Base-by-base conservation (phyloP, 1,140 invertebrate species). In the Sarcophaga bullata region DNA sequence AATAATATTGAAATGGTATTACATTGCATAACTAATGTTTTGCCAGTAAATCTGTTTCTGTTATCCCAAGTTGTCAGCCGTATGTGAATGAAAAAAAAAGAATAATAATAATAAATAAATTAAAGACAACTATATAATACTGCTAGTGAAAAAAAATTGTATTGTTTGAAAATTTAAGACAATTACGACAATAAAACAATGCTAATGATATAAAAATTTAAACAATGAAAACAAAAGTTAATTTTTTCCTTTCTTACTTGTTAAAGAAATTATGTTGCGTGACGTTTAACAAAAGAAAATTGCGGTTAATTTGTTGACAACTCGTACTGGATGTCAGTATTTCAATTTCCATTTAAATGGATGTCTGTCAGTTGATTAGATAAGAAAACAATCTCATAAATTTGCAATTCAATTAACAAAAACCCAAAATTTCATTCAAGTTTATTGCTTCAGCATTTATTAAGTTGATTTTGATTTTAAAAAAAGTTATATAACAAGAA, bases 201-300 rank as follows among this genome's bases (percentile, higher is more conserved):
- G 13, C 10, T 15, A 58, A 58, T 62, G 54, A 62, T 15, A 37
- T 37, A 37, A 37, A 37, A 37, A 15, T 6, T 62, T 62, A 15
- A 62, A 62, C 62, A 68, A 68, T 68, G 62, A 68, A 68, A 68
- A 68, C n/a, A 68, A 68, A 19, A 68, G 62, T 19, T 19, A 68
- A 15, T 25, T 10, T 37, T 37, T 68, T 19, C 15, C 19, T 17
- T 19, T 68, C 25, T 37, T 19, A 68, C n/a, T 68, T 19, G n/a
- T 25, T n/a, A 68, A 68, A 68, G 62, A 68, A 68, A 68, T 68
- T 68, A 68, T 68, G 62, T 68, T 68, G 62, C 62, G 62, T 68
- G 62, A 68, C 62, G 17, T 68, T 68, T 68, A 68, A 10, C 62
- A 25, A 68, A 68, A 25, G 62, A 68, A 68, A 68, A 68, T 68